Conservation (phyloP, 2,797 vertebrate species). For the Diplodus puntazzo region DNA sequence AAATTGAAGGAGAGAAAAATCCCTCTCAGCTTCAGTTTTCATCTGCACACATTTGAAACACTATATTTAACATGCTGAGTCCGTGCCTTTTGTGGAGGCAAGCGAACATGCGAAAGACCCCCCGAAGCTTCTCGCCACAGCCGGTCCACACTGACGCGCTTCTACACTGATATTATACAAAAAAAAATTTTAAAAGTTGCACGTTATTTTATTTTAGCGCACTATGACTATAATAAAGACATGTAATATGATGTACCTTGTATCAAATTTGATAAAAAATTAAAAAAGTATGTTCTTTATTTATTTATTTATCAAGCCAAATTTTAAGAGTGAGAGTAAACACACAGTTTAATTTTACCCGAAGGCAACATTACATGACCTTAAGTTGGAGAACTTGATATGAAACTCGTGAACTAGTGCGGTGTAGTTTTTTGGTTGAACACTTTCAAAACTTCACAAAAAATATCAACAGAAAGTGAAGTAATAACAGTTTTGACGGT, state of each 20-base stretch:
- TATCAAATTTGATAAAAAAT: too few relatives aligned
- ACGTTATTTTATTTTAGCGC: too few relatives aligned
- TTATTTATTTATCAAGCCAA: too few relatives aligned
- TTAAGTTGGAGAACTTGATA: not conserved
- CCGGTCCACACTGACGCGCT: not conserved
- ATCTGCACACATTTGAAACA: constrained; percentile 9
- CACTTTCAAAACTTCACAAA: too few relatives aligned
- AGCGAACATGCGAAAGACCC: not conserved
- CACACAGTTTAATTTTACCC: not conserved
- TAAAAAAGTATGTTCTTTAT: too few relatives aligned
- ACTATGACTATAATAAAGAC: too few relatives aligned
- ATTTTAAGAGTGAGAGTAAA: too few relatives aligned
- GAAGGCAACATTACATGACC: not conserved
- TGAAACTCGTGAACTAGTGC: not conserved
- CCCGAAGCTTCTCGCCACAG: constrained; percentile 2
- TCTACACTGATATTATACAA: not conserved
- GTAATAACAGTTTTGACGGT: too few relatives aligned
- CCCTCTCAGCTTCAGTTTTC: constrained; percentile 25
- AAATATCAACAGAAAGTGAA: too few relatives aligned
- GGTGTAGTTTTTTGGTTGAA: too few relatives aligned
- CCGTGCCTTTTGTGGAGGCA: constrained; percentile 11
- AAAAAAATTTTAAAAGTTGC: not conserved
- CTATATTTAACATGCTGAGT: constrained; percentile 21
- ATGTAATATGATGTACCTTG: too few relatives aligned
- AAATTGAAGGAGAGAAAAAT: constrained; percentile 21